phyloP scores from a whole-genome alignment of 2,113 vertebrate genomes.

The Atherinomorus stipes region DNA sequence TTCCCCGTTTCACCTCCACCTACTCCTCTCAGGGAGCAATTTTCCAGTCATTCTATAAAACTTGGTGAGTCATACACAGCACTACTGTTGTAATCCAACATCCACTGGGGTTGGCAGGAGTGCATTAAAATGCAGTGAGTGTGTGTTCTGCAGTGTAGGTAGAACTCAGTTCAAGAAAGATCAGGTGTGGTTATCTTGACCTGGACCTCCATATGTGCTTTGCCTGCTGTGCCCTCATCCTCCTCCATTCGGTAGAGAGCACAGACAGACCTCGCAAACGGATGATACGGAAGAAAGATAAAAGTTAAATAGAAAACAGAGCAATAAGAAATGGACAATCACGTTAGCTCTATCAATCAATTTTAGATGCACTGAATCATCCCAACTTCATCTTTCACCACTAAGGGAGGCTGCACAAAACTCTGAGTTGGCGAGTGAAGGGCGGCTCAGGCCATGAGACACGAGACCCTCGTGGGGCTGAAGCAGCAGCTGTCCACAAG shows the following conservation, averaged over 20 bases:
- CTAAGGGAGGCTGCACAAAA: slow-evolving; percentile 59
- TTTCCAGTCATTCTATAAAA: slow-evolving; percentile 58
- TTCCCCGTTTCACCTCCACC: slow-evolving; percentile 13
- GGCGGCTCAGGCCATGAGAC: slow-evolving; percentile 30
- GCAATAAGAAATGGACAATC: background rate
- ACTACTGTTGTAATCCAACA: slow-evolving; percentile 56
- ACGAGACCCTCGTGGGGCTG: slow-evolving; percentile 42
- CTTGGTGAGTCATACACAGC: slow-evolving; percentile 61
- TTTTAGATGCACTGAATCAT: background rate
- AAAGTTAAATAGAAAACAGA: background rate
- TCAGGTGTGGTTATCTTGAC: slow-evolving; percentile 68
- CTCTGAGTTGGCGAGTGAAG: slow-evolving; percentile 34
- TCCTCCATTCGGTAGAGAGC: background rate
- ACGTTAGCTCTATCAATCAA: background rate
- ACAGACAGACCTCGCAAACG: background rate
- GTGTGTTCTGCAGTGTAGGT: slow-evolving; percentile 50
- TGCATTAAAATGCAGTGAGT: slow-evolving; percentile 71
- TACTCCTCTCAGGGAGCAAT: slow-evolving; percentile 58
- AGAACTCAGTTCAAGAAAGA: slow-evolving; percentile 59
- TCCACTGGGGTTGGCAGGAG: slow-evolving; percentile 47
- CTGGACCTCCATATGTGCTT: slow-evolving; percentile 57
- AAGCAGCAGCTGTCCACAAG: slow-evolving; percentile 75
- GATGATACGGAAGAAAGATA: slow-evolving; percentile 2
- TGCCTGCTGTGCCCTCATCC: slow-evolving; percentile 39
- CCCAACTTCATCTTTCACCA: slow-evolving; percentile 15